Conservation (phyloP, 2,797 vertebrate species). For the Thunnus albacares region DNA sequence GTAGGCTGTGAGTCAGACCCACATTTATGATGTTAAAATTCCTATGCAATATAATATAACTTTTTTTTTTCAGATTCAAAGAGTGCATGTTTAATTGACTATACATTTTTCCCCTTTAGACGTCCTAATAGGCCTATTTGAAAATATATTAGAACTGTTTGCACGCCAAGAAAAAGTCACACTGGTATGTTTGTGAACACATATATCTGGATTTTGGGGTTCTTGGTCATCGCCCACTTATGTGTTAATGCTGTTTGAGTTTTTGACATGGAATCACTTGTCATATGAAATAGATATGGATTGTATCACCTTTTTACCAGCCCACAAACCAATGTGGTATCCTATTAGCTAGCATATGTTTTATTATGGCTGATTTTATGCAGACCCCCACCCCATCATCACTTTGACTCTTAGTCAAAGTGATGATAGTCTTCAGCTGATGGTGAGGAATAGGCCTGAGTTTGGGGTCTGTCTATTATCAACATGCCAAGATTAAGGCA, state of each 20-base stretch:
- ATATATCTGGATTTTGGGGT: not conserved
- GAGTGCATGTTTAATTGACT: not conserved
- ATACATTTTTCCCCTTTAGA: not conserved
- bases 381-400: no score
- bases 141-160: not conserved
- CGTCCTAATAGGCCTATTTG: no score
- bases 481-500: constrained; percentile 7
- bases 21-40: not conserved
- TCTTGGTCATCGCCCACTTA: not conserved
- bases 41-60: not conserved
- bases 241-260: not conserved
- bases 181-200: not conserved
- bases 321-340: not conserved
- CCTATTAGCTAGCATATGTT: not conserved
- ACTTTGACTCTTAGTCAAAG: not conserved
- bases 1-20: not conserved
- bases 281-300: not conserved
- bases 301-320: no score
- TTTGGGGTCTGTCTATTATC: not conserved
- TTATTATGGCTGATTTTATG: not conserved
- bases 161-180: not conserved
- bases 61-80: no score
- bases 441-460: not conserved
- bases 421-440: not conserved
- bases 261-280: not conserved